A percentile compares a stretch with the other conserved stretches of the same genome.
These are phyloP conservation scores for Cepaea hortensis DNA, from an alignment of 2,888 invertebrate species.

Conservation along the genomic window DNA sequence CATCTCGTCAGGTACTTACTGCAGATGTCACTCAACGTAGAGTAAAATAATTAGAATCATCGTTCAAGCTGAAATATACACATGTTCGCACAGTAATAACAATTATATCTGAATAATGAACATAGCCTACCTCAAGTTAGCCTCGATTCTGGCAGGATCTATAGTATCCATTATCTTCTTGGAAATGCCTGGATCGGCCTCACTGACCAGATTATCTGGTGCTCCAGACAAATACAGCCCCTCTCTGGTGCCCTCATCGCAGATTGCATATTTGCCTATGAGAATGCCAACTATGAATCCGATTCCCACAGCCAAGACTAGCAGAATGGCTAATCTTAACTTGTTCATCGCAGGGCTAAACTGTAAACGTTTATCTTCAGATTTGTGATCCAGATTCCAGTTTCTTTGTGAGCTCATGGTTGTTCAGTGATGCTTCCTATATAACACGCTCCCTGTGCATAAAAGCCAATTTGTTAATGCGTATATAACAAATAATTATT, in stretches of 20 bases:
- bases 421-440: background rate
- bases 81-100: background rate
- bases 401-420: background rate
- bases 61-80: no score
- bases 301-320: background rate
- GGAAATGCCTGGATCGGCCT: slow-evolving; percentile 27
- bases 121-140: slow-evolving; percentile 29
- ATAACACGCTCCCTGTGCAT: no score
- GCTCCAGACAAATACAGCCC: slow-evolving; percentile 30
- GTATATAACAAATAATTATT: no score
- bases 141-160: slow-evolving; percentile 17
- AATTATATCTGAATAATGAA: background rate
- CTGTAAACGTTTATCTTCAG: background rate
- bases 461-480: no score
- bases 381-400: background rate
- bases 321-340: background rate
- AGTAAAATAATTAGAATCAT: no score
- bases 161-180: slow-evolving; percentile 33
- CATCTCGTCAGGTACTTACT: no score
- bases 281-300: slow-evolving; percentile 38
- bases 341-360: background rate
- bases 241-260: slow-evolving; percentile 9
- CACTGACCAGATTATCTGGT: slow-evolving; percentile 29
- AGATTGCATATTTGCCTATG: slow-evolving; percentile 32
- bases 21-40: no score